A percentile compares a stretch with the other conserved stretches of the same genome.
phyloP scores from a whole-genome alignment of 2,113 vertebrate species.

The Lepus americanus region DNA sequence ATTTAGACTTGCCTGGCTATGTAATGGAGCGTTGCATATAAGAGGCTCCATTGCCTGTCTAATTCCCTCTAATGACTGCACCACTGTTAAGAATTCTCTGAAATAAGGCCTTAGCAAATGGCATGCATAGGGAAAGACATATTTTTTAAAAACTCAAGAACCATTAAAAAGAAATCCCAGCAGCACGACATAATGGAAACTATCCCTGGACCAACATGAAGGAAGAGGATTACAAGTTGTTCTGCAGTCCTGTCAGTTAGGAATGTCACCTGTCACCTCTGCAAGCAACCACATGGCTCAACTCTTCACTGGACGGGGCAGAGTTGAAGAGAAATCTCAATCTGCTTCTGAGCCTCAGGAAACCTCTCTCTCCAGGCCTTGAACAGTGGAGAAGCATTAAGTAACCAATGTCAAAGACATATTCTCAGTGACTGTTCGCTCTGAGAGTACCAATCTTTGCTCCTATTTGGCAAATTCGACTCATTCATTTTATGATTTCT shows the following conservation, averaged over 20 bases:
- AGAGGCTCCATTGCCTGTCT: constrained; percentile 5
- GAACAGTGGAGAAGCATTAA: not conserved
- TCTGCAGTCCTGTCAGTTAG: not conserved
- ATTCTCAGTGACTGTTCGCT: constrained; percentile 11
- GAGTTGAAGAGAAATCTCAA: not conserved
- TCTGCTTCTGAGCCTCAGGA: not conserved
- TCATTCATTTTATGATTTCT: not conserved
- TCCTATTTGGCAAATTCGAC: constrained; percentile 24
- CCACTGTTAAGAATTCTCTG: constrained; percentile 54
- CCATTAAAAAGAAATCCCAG: not conserved
- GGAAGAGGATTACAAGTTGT: not conserved
- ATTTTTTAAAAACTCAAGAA: constrained; percentile 43
- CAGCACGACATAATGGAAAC: not conserved
- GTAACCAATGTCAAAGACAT: not conserved
- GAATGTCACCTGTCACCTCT: not conserved
- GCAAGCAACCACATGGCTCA: not conserved
- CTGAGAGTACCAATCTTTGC: not conserved
- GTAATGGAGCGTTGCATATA: not conserved
- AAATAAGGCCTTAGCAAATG: constrained; percentile 21
- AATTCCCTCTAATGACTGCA: constrained; percentile 5
- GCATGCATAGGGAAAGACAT: not conserved
- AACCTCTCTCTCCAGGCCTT: not conserved
- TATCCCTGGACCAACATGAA: not conserved
- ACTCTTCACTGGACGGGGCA: not conserved
- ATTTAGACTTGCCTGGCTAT: not conserved